phyloP scores from a whole-genome alignment of 2,797 vertebrate genomes.

The Gallinago stenura region DNA sequence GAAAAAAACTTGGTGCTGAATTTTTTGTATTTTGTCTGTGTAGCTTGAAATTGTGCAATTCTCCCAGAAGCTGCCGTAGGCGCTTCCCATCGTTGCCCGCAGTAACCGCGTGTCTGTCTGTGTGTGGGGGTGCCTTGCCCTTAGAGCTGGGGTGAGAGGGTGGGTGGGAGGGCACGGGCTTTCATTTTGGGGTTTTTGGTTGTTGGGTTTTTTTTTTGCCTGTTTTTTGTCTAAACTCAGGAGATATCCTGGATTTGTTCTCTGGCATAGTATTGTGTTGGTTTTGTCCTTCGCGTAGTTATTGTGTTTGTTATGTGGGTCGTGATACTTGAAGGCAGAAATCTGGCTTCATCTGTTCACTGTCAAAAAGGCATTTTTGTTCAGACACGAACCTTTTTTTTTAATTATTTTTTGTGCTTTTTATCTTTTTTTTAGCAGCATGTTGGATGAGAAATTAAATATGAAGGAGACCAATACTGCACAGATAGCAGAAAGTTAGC shows the following conservation, averaged over 20 bases:
- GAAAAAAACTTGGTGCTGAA: neutral
- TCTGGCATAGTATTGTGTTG: neutral
- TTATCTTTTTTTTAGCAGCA: constrained; percentile 24
- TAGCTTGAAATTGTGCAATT: neutral
- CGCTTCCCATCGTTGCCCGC: neutral
- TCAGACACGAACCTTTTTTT: neutral
- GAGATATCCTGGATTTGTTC: neutral
- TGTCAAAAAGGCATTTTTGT: constrained; percentile 28
- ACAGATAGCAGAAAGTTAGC: neutral
- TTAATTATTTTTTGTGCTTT: neutral
- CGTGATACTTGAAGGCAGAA: neutral
- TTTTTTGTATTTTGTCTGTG: neutral
- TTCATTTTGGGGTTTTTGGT: neutral
- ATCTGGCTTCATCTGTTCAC: constrained; percentile 5
- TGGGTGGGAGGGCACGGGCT: neutral
- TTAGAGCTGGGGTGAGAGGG: neutral
- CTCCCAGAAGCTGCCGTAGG: neutral
- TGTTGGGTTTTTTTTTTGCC: neutral
- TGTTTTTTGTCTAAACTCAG: neutral
- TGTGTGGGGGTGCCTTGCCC: constrained; percentile 14
- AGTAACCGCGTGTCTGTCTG: neutral
- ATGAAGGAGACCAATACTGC: constrained; percentile 1
- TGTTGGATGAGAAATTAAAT: neutral
- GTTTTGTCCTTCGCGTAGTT: constrained; percentile 3
- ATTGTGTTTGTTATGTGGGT: neutral